Conservation (phyloP, 1,140 invertebrate genomes). For the Araneus ventricosus region DNA sequence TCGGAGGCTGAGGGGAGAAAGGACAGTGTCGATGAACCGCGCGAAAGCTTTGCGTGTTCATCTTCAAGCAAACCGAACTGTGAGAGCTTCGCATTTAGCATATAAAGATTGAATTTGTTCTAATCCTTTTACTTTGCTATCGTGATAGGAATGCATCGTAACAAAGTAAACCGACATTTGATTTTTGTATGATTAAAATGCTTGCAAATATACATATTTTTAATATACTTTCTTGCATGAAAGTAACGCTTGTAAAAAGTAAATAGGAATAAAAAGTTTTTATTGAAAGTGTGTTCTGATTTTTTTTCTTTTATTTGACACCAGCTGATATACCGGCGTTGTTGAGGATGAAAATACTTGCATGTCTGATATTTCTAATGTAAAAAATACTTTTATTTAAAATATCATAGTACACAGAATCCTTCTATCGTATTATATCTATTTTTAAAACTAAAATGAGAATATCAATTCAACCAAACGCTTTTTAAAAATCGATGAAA, state of each 20-base stretch:
- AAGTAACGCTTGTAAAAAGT: background rate
- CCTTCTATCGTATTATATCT: too few species aligned
- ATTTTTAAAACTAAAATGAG: too few species aligned
- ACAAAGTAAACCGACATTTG: background rate
- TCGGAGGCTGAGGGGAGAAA: too few species aligned
- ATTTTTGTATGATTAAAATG: background rate
- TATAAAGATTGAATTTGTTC: background rate
- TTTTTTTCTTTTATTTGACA: background rate
- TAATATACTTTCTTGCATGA: background rate
- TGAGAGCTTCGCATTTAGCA: background rate
- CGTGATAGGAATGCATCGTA: background rate
- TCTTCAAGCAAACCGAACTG: background rate
- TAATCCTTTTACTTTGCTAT: background rate
- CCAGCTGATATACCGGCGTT: too few species aligned
- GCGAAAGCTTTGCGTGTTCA: background rate
- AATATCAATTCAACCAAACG: too few species aligned
- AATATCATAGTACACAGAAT: too few species aligned
- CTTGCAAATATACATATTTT: background rate
- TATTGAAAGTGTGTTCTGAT: background rate
- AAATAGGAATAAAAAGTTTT: background rate
- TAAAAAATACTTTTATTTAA: too few species aligned
- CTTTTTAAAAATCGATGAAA: too few species aligned
- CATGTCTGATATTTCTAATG: too few species aligned
- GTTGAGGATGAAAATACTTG: too few species aligned
- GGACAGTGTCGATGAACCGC: too few species aligned